phyloP scores from a whole-genome alignment of 2,888 invertebrate genomes.

The Nasonia oneida region DNA sequence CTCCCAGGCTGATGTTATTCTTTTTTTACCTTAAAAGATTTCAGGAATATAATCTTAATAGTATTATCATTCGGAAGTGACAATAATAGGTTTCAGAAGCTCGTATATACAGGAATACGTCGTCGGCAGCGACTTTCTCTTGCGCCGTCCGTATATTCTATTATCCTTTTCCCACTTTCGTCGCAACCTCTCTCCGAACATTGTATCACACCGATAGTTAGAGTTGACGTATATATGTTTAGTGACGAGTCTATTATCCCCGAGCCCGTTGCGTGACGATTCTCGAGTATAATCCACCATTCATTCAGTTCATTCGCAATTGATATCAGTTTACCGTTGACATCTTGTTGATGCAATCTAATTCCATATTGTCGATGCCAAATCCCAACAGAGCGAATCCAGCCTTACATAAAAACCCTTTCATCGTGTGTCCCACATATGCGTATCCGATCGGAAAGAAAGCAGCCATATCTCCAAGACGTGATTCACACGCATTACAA shows the following conservation, averaged over 20 bases:
- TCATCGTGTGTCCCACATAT: too few species aligned
- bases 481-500: background rate
- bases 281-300: conserved; percentile 13
- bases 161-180: background rate
- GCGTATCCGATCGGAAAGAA: background rate
- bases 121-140: background rate
- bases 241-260: conserved; percentile 40
- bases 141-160: background rate
- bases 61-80: background rate
- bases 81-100: background rate
- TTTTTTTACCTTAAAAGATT: too few species aligned
- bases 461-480: background rate
- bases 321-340: background rate
- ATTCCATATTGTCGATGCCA: background rate
- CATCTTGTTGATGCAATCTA: background rate
- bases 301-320: background rate
- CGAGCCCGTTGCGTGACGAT: conserved; percentile 33
- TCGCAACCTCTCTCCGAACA: conserved; percentile 20
- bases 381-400: too few species aligned
- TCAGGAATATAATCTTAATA: too few species aligned
- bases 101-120: background rate
- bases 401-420: too few species aligned
- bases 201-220: conserved; percentile 13
- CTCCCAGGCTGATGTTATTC: background rate
- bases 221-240: conserved; percentile 35